A percentile compares a stretch with the other conserved stretches of the same genome.
phyloP scores from a whole-genome alignment of 2,888 invertebrate genomes.

The Rhagonycha lutea region DNA sequence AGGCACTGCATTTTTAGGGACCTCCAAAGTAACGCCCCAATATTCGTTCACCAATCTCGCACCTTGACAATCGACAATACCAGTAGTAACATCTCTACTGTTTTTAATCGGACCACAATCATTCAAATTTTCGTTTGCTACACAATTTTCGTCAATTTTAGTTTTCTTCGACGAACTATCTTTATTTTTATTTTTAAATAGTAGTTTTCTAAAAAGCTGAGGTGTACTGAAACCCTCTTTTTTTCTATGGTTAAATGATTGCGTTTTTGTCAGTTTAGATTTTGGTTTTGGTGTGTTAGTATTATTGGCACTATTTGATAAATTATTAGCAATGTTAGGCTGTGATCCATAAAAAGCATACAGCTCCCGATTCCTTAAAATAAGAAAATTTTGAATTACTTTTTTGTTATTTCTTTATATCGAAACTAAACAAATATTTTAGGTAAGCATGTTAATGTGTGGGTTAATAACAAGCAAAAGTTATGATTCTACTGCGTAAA shows the following conservation, averaged over 20 bases:
- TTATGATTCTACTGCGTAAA: not conserved
- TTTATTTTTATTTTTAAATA: slow-evolving; percentile 43
- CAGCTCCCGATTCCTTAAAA: slow-evolving; percentile 50
- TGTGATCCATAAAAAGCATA: slow-evolving; percentile 54
- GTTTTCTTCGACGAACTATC: slow-evolving; percentile 14
- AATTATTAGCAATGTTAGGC: slow-evolving; percentile 54
- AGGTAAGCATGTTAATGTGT: not conserved
- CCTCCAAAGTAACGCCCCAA: slow-evolving; percentile 88
- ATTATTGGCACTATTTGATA: slow-evolving; percentile 38
- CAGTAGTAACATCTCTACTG: slow-evolving; percentile 54
- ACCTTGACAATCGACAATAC: slow-evolving; percentile 75
- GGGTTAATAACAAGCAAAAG: not conserved
- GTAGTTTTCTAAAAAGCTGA: slow-evolving; percentile 51
- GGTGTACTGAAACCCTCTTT: slow-evolving; percentile 47
- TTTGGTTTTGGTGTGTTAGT: slow-evolving; percentile 49
- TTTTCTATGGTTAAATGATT: slow-evolving; percentile 54
- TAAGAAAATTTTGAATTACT: slow-evolving; percentile 30
- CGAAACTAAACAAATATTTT: not conserved
- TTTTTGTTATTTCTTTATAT: not conserved
- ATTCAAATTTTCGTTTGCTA: slow-evolving; percentile 2
- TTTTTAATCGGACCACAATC: slow-evolving; percentile 30
- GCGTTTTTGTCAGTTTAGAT: slow-evolving; percentile 54
- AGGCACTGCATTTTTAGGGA: slow-evolving; percentile 87
- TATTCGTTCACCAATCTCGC: slow-evolving; percentile 84
- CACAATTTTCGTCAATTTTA: slow-evolving; percentile 5